Evolutionary conservation across 1,140 invertebrate species (phyloP).

Genomic region (Neoseiulus cucumeris): DNA sequence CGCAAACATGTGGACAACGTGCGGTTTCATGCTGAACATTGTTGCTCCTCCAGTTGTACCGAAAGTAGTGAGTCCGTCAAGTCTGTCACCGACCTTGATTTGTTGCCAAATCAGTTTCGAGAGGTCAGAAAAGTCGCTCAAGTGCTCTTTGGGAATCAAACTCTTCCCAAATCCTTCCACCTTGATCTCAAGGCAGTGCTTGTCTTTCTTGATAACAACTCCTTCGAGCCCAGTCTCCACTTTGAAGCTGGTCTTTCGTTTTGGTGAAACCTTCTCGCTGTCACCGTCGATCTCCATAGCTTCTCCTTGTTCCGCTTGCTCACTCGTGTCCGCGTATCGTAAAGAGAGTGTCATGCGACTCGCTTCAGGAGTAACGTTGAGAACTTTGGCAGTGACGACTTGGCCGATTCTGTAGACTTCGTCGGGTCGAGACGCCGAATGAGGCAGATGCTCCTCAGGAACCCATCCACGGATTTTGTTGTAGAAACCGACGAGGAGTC

Average conservation of each 20-base stretch:
- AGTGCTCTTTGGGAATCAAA: not conserved
- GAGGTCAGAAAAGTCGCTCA: not conserved
- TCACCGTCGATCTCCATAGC: not conserved
- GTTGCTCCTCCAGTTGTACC: not conserved
- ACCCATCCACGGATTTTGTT: conserved; percentile 5
- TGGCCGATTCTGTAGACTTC: not conserved
- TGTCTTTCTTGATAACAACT: not conserved
- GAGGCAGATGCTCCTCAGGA: not conserved
- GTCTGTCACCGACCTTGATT: not conserved
- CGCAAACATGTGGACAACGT: not conserved
- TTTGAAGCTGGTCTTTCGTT: not conserved
- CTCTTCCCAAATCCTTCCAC: not conserved
- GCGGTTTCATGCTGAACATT: not conserved
- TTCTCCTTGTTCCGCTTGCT: not conserved
- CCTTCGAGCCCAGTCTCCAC: not conserved
- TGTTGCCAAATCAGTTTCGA: not conserved
- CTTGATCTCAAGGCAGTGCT: not conserved
- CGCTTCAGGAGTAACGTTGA: not conserved
- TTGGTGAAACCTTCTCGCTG: not conserved
- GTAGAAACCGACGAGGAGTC: not conserved
- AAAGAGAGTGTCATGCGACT: not conserved
- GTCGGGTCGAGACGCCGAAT: not conserved
- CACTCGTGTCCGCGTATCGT: not conserved
- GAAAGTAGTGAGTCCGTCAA: not conserved
- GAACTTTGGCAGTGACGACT: not conserved